Conservation (phyloP, 2,797 vertebrate genomes). For the Hoplostethus atlanticus region DNA sequence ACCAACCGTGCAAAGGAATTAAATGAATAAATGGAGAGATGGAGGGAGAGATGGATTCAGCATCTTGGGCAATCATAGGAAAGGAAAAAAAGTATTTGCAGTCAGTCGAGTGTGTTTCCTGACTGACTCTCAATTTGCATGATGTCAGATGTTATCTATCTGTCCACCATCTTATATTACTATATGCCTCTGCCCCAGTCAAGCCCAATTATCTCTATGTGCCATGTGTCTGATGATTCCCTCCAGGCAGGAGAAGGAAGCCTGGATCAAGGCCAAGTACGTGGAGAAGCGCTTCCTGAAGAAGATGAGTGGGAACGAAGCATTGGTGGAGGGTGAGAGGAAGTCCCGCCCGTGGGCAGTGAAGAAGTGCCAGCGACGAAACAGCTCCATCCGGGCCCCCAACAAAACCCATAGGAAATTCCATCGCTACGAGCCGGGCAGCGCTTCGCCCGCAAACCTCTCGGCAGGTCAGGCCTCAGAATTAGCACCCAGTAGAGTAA, state of each 20-base stretch:
- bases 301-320: conserved; percentile 84
- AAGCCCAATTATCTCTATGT: not conserved
- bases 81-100: no score
- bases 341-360: conserved; percentile 90
- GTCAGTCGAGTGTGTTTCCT: not conserved
- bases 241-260: conserved; percentile 94
- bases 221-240: not conserved
- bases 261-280: conserved; percentile 98
- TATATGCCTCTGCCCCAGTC: not conserved
- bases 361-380: conserved; percentile 90
- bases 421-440: conserved; percentile 87
- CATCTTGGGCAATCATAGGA: no score
- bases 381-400: conserved; percentile 86
- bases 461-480: conserved; percentile 86
- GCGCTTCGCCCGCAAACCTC: conserved; percentile 86
- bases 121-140: not conserved
- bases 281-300: conserved; percentile 95
- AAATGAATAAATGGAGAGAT: not conserved
- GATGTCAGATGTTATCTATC: not conserved
- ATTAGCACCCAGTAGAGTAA: no score
- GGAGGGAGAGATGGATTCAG: no score
- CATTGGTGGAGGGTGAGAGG: conserved; percentile 80
- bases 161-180: not conserved
- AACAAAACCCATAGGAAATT: conserved; percentile 87
- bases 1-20: not conserved